These are phyloP conservation scores for Pseudomyrmex pallidus DNA, from an alignment of 1,140 invertebrate species.

Conservation along the genomic window DNA sequence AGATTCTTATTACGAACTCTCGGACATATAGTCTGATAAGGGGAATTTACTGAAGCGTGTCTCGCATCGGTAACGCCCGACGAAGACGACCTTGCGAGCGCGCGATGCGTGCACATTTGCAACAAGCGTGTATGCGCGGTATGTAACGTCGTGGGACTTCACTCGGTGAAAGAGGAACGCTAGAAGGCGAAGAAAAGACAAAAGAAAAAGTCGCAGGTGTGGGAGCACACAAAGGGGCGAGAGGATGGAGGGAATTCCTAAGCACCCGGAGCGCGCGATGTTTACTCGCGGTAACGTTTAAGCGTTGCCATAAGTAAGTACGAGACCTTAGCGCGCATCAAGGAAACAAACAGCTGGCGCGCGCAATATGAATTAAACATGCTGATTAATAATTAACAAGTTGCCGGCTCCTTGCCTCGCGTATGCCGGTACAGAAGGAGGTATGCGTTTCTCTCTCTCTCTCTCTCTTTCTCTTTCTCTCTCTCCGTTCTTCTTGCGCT, in stretches of 20 bases:
- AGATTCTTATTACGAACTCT: background rate
- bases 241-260: conserved; percentile 64
- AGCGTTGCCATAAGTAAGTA: conserved; percentile 74
- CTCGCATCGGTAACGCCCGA: conserved; percentile 44
- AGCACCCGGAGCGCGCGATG: conserved; percentile 68
- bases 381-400: conserved; percentile 84
- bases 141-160: conserved; percentile 33
- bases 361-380: conserved; percentile 84
- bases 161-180: conserved; percentile 44
- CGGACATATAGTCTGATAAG: background rate
- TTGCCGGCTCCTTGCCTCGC: conserved; percentile 71
- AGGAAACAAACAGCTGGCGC: conserved; percentile 83
- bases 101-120: conserved; percentile 69
- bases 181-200: conserved; percentile 59
- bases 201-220: conserved; percentile 43
- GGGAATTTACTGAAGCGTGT: background rate
- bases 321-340: conserved; percentile 81
- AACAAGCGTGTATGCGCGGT: conserved; percentile 39
- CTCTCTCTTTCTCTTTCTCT: conserved; percentile 44
- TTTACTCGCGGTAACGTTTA: conserved; percentile 76
- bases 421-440: conserved; percentile 66
- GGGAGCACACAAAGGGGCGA: background rate
- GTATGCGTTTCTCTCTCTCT: conserved; percentile 16
- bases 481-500: conserved; percentile 24
- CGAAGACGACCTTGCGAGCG: conserved; percentile 75